A percentile compares a stretch with the other conserved stretches of the same genome.
phyloP scores from a whole-genome alignment of 2,113 vertebrate species.

The Dicrurus megarhynchus region DNA sequence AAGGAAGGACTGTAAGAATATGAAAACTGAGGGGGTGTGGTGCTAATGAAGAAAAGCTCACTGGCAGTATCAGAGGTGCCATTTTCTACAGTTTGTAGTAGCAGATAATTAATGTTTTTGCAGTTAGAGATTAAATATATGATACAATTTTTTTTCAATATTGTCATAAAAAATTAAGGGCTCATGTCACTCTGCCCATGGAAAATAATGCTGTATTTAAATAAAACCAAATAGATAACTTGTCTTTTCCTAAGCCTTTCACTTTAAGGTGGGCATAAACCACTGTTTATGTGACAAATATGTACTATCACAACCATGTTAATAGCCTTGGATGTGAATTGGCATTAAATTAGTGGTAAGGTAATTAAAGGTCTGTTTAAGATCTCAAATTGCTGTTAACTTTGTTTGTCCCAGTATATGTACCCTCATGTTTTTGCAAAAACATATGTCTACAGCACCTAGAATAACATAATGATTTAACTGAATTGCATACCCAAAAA shows the following conservation, averaged over 20 bases:
- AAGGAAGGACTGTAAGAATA: neutral
- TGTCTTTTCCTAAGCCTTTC: neutral
- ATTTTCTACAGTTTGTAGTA: neutral
- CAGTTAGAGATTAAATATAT: neutral
- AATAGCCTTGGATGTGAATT: neutral
- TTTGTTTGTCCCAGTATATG: neutral
- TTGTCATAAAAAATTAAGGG: neutral
- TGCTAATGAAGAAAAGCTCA: neutral
- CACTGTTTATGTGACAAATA: neutral
- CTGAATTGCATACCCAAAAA: neutral
- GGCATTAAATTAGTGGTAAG: neutral
- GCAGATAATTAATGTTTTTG: neutral
- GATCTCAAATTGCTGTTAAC: neutral
- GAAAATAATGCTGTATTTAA: neutral
- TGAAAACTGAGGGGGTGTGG: neutral
- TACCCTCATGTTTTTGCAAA: neutral
- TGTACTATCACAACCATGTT: neutral
- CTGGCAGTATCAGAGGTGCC: neutral
- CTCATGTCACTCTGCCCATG: neutral
- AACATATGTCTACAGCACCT: neutral
- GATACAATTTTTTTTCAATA: rapidly evolving
- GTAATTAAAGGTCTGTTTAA: neutral
- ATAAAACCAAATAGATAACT: neutral
- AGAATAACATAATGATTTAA: neutral
- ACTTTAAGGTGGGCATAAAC: neutral